Base-by-base conservation (phyloP, 1,140 invertebrate genomes). In the Bombyx mandarina region DNA sequence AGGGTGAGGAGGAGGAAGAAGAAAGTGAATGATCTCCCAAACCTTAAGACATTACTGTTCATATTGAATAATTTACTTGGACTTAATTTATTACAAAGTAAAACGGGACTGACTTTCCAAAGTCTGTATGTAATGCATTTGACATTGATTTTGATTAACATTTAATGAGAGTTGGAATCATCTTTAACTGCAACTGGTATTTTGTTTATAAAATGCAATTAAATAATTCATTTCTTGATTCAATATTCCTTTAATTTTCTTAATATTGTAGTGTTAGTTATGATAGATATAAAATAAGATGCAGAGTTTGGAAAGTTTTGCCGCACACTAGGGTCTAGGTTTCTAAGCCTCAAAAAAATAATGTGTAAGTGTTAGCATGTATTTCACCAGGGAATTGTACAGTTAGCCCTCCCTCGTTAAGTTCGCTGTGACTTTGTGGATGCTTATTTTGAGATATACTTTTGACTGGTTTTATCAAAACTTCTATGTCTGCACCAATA, bases 61-160 rank as follows among this genome's bases (percentile, higher is more conserved):
- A 85, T 86, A 88, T 86, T 88, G 80, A 87, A 86, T 85, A 88
- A 87, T 87, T 88, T 86, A 86, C 80, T 88, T 82, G 80, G 81
- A 84, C 83, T 89, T 89, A 88, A 88, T 88, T 89, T 88, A 88
- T 88, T 89, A 81, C 81, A 79, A 82, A 81, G 72, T 83, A 83
- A 84, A 81, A 78, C 67, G 73, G 81, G 76, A 84, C 77, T 81
- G 76, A 80, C 82, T 87, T 87, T 87, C 82, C 82, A 87, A 86
- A 84, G 75, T 86, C 82, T 83, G 82, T 82, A 75, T 73, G 52
- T 7, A 54, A 46, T 56, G 35, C 57, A 57, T 55, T 52, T 43
- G 45, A 45, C 52, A n/a, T 43, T 52, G 42, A 53, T 45, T 53
- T 47, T 44, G 46, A 46, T 46, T 54, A 54, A 54, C 44, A 45